phyloP scores from a whole-genome alignment of 1,140 invertebrate genomes.

The Pseudoatta argentina region DNA sequence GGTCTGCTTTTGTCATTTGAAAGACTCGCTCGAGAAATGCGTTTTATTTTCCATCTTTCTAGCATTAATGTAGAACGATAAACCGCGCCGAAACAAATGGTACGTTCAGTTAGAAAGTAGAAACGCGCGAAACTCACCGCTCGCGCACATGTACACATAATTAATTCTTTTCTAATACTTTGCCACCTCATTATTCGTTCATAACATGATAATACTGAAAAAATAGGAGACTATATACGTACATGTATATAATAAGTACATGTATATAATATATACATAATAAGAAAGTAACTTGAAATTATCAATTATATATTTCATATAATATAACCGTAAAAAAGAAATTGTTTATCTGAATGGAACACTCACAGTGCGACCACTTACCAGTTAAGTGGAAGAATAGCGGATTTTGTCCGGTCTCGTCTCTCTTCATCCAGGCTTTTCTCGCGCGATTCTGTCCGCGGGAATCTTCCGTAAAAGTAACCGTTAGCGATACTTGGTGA shows the following conservation, averaged over 20 bases:
- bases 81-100: conserved; percentile 40
- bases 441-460: conserved; percentile 35
- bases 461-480: conserved; percentile 59
- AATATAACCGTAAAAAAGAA: not conserved
- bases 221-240: not conserved
- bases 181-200: not conserved
- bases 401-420: conserved; percentile 41
- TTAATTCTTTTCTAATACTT: conserved; percentile 36
- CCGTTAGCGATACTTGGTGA: conserved; percentile 47
- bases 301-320: not conserved
- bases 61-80: conserved; percentile 31
- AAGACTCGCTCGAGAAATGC: conserved; percentile 30
- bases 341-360: conserved; percentile 13
- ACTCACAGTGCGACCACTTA: not conserved
- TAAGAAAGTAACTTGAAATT: not conserved
- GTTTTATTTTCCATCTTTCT: conserved; percentile 38
- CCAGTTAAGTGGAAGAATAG: conserved; percentile 27
- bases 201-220: not conserved
- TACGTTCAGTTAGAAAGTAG: conserved; percentile 53
- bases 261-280: too few relatives aligned
- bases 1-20: not conserved
- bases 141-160: conserved; percentile 8
- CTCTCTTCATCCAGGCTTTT: conserved; percentile 23
- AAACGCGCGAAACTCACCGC: conserved; percentile 26
- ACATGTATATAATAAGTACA: too few relatives aligned